Conservation (phyloP, 2,888 invertebrate species). For the Brassicogethes aeneus region DNA sequence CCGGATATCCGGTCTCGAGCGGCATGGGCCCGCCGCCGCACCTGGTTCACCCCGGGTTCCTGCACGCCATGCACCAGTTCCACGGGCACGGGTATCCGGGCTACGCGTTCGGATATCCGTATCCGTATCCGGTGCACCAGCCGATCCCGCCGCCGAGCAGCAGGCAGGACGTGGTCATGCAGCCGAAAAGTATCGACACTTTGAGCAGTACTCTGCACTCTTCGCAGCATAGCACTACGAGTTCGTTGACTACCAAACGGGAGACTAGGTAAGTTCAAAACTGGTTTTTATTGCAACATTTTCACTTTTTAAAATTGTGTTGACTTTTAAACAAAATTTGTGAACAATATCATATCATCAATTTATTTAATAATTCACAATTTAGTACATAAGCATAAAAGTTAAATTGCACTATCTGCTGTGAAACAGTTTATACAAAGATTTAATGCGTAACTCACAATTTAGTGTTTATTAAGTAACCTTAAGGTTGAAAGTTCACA, state of each 20-base stretch:
- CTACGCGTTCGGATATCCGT: constrained; percentile 61
- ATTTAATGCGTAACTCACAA: no score
- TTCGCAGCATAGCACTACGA: constrained; percentile 61
- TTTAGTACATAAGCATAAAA: no score
- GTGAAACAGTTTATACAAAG: no score
- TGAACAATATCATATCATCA: no score
- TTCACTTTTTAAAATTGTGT: no score
- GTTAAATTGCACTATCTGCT: no score
- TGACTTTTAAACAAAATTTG: no score
- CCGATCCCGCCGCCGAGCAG: constrained; percentile 57
- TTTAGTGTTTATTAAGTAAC: no score
- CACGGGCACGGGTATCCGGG: constrained; percentile 61
- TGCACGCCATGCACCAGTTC: constrained; percentile 50
- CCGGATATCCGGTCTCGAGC: constrained; percentile 45
- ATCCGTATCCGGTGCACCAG: constrained; percentile 66
- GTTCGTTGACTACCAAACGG: constrained; percentile 61
- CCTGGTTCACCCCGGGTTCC: constrained; percentile 57
- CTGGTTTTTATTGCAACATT: no score
- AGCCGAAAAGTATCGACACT: constrained; percentile 36
- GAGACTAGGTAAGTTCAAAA: constrained; percentile 53
- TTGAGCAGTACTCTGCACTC: constrained; percentile 61
- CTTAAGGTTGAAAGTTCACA: no score
- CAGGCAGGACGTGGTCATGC: constrained; percentile 21
- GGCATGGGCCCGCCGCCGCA: constrained; percentile 63
- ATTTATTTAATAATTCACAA: no score